These are phyloP conservation scores for Ataeniobius toweri DNA, from an alignment of 2,797 vertebrate species.

Conservation along the genomic window DNA sequence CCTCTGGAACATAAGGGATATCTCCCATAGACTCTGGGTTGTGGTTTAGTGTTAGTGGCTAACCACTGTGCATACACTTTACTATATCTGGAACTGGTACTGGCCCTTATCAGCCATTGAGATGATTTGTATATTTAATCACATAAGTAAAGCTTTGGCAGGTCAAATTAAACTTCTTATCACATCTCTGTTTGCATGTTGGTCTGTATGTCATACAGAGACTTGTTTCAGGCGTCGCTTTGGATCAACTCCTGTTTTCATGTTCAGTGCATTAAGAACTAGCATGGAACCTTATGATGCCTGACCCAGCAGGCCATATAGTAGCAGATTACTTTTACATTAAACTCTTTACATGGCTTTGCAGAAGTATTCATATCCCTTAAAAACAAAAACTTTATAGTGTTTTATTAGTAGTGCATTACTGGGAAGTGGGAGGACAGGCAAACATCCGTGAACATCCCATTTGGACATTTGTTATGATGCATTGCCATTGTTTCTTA, in stretches of 20 bases:
- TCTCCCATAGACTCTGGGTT: not conserved
- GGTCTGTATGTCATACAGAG: not conserved
- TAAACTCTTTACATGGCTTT: not conserved
- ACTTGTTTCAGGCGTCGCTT: not conserved
- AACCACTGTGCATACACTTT: conserved; percentile 14
- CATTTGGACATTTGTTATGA: too few relatives aligned
- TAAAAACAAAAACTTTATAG: not conserved
- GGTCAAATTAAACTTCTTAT: not conserved
- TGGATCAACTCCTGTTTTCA: not conserved
- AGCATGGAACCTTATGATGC: not conserved
- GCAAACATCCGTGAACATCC: not conserved
- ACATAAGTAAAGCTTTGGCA: conserved; percentile 13
- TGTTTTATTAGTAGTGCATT: not conserved
- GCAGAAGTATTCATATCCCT: not conserved
- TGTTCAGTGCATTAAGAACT: not conserved
- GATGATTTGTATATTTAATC: conserved; percentile 19
- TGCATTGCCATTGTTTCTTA: too few relatives aligned
- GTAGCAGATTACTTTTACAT: not conserved
- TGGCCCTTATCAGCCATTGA: conserved; percentile 1
- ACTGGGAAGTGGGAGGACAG: not conserved
- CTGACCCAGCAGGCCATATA: too few relatives aligned
- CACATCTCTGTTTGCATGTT: not conserved
- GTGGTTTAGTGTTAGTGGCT: conserved; percentile 11
- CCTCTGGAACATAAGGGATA: not conserved
- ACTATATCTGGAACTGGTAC: conserved; percentile 4